Percentiles rank a stretch among this genome's conserved stretches.
Conservation (phyloP, 2,888 invertebrate species). For the Ichneumoninae sp. region DNA sequence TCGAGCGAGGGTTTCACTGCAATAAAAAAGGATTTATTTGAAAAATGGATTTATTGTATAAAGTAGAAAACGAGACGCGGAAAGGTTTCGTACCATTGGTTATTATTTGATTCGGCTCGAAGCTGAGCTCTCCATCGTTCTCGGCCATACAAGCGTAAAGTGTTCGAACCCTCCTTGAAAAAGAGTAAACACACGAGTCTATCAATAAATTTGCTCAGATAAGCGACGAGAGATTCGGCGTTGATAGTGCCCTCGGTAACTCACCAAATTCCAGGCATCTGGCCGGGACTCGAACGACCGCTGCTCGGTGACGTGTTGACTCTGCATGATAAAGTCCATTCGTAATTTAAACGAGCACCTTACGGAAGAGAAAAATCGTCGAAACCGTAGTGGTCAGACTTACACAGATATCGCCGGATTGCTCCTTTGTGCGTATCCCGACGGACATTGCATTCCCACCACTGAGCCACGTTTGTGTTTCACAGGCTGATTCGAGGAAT, state of each 20-base stretch:
- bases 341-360: background rate
- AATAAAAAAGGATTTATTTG: constrained; percentile 66
- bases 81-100: constrained; percentile 91
- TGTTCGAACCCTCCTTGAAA: constrained; percentile 93
- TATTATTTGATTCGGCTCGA: constrained; percentile 99
- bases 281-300: constrained; percentile 83
- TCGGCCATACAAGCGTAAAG: constrained; percentile 98
- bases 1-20: constrained; percentile 95
- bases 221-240: background rate
- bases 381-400: constrained; percentile 73
- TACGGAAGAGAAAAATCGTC: background rate
- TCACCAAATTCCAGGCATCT: constrained; percentile 82
- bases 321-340: constrained; percentile 67
- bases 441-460: constrained; percentile 84
- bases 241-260: constrained; percentile 24
- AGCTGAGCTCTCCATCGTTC: constrained; percentile 98
- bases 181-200: constrained; percentile 40
- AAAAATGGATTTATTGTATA: background rate
- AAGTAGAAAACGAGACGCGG: background rate
- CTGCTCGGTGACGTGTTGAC: constrained; percentile 81
- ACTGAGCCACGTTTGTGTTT: constrained; percentile 86
- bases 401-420: constrained; percentile 84
- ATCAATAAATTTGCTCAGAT: background rate
- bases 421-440: constrained; percentile 84
- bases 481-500: constrained; percentile 76